phyloP scores from a whole-genome alignment of 1,140 invertebrate genomes.

The Heliconius melpomene region DNA sequence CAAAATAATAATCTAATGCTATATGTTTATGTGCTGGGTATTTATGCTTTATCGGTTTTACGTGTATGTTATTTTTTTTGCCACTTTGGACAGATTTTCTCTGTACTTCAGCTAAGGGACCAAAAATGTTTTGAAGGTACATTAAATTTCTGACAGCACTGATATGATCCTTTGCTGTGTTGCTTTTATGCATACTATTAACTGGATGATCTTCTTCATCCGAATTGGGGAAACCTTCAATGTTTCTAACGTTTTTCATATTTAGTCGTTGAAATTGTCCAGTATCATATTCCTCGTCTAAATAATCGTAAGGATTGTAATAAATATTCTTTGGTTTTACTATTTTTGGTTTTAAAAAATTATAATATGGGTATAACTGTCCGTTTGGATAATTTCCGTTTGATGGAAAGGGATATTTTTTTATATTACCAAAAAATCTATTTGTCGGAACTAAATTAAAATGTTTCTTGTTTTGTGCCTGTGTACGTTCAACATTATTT shows the following conservation, averaged over 20 bases:
- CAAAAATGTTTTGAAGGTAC: slow-evolving; percentile 45
- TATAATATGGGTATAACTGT: not conserved
- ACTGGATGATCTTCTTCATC: slow-evolving; percentile 35
- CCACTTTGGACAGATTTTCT: slow-evolving; percentile 21
- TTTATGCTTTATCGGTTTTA: not conserved
- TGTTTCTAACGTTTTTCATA: not conserved
- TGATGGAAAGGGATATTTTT: not conserved
- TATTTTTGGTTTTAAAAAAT: slow-evolving; percentile 4
- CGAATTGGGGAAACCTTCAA: not conserved
- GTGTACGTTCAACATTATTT: not conserved
- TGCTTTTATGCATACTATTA: slow-evolving; percentile 37
- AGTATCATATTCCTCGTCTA: slow-evolving; percentile 46
- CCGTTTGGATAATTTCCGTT: not conserved
- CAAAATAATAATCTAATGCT: slow-evolving; percentile 53
- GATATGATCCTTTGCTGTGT: slow-evolving; percentile 44
- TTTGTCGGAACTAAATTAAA: not conserved
- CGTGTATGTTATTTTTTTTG: not conserved
- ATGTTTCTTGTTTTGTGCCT: not conserved
- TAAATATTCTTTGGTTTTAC: slow-evolving; percentile 21
- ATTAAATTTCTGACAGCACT: slow-evolving; percentile 47
- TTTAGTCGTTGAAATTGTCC: not conserved
- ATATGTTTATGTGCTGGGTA: slow-evolving; percentile 23
- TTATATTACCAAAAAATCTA: not conserved
- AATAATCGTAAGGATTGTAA: slow-evolving; percentile 51
- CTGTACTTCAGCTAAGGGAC: slow-evolving; percentile 22